Base-by-base conservation (phyloP, 2,797 vertebrate genomes). In the Morus bassanus region DNA sequence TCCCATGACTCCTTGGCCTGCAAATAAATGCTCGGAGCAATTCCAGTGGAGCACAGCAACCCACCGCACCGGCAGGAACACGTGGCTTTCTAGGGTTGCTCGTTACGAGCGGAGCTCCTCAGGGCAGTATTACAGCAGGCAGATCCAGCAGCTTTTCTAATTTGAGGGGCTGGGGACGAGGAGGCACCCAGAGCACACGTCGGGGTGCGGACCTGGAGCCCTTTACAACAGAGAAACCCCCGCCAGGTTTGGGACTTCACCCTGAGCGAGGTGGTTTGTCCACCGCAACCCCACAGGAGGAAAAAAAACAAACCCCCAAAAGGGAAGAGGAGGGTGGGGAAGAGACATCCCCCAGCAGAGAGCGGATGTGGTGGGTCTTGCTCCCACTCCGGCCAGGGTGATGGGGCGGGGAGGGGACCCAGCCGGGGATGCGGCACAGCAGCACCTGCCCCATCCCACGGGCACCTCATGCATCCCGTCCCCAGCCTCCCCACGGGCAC, bases 1-100 rank as follows among this genome's bases (percentile, higher is more conserved):
- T 99, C 99, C 99, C 99, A 99, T 25, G 98, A 98, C 98, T 99
- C 99, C 98, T 99, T 99, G 97, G 99, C 99, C 99, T 99, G 97
- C 72, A 95, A 95, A 68, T 30, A 95, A 94, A 97, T 1, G 79
- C 91, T 88, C 25, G 51, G 92, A 95, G 94, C 46, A 84, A 81
- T 64, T 54, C 91, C 95, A 83, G 90, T 1, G 19, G 23, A 86
- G 85, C 72, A 18, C 18, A 13, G 88, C 46, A 78, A 54, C 54
- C 30, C 65, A 60, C 46, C 10, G 45, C 41, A 33, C 50, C 6
- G 3, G 56, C 51, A 72, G 75, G 59, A 23, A 46, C 23, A 13
- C 6, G 10, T 1, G 9, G 41, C 46, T 11, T 35, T 8, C 64
- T 35, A 33, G 73, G 85, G 27, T 21, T 33, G 41, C 0, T n/a